Percentiles rank a stretch among this genome's conserved stretches.
Conservation (phyloP, 2,888 invertebrate genomes). For the Limnephilus lunatus region DNA sequence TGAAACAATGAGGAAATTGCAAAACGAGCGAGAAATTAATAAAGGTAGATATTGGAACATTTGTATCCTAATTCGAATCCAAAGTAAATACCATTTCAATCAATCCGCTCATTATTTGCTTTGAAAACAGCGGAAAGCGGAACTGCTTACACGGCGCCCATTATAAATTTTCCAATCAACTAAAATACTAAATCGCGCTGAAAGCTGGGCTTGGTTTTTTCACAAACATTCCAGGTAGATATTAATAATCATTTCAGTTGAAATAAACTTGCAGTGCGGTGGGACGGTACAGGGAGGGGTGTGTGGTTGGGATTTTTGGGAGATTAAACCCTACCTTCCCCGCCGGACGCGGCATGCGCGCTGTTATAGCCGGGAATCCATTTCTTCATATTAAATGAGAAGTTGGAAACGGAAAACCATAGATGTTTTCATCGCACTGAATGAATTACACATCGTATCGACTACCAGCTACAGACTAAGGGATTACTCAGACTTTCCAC, state of each 20-base stretch:
- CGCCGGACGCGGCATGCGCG: constrained; percentile 4
- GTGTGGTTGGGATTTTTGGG: constrained; percentile 42
- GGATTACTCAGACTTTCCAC: background rate
- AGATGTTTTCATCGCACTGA: constrained; percentile 42
- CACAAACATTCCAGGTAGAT: constrained; percentile 30
- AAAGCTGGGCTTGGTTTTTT: background rate
- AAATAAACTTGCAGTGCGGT: constrained; percentile 35
- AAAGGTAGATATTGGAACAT: background rate
- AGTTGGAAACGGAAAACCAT: constrained; percentile 43
- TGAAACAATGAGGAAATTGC: background rate
- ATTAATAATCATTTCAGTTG: constrained; percentile 31
- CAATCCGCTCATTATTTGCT: constrained; percentile 40
- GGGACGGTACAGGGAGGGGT: background rate
- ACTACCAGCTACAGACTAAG: background rate
- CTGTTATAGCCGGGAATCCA: constrained; percentile 56
- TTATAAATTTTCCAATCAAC: constrained; percentile 53
- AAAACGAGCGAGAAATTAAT: background rate
- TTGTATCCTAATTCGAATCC: constrained; percentile 32
- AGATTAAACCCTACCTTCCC: constrained; percentile 58
- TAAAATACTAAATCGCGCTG: constrained; percentile 37
- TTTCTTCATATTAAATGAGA: constrained; percentile 64
- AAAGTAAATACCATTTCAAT: constrained; percentile 43
- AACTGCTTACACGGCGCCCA: constrained; percentile 43
- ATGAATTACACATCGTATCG: constrained; percentile 35
- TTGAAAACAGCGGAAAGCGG: constrained; percentile 25